Evolutionary conservation across 2,888 invertebrate species (phyloP), one percentile per base, ranked within the genome.

Genomic region (Catonia carolina): DNA sequence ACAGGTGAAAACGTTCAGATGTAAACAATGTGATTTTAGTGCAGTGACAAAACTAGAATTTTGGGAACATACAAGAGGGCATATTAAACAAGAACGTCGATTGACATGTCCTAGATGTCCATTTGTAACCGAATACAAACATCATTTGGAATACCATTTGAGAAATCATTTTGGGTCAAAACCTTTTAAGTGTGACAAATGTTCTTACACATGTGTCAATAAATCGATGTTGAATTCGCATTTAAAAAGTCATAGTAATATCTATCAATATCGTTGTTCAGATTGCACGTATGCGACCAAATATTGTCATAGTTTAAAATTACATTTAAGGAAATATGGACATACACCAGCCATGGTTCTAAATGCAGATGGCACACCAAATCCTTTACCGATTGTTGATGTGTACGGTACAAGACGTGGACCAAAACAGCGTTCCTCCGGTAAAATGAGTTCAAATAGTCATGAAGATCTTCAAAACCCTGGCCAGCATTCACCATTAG

Each of bases 201-300:
- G 97, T 71, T 78, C 81, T 15, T 94, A 94, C 69, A 81, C 85
- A 0, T 97, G 96, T 70, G 95, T 96, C n/a, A 97, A 95, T 75
- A 95, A 96, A 72, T 97, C 97, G 0, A 99, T 99, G 99, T 78
- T 99, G 55, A 98, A 95, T 74, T 96, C 95, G 0, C 99, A 99
- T 71, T 81, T 95, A 69, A 99, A 99, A 71, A 94, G 93, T 0
- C 99, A 99, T 73, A 89, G 89, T 0, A 87, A 85, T 63, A 78
- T 95, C 1, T 95, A 95, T 69, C 94, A 93, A 69, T 97, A 93
- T 72, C 81, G 91, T 35, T 99, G 99, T 71, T 78, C 85, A 0
- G 88, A 95, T 70, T 99, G 99, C 72, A 85, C 85, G 55, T 99
- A 98, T 71, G 94, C 91, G 6, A 96, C 97, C 18, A 99, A 99